Evolutionary conservation across 2,113 vertebrate genomes (phyloP).

Genomic region (Cyrtonyx montezumae): DNA sequence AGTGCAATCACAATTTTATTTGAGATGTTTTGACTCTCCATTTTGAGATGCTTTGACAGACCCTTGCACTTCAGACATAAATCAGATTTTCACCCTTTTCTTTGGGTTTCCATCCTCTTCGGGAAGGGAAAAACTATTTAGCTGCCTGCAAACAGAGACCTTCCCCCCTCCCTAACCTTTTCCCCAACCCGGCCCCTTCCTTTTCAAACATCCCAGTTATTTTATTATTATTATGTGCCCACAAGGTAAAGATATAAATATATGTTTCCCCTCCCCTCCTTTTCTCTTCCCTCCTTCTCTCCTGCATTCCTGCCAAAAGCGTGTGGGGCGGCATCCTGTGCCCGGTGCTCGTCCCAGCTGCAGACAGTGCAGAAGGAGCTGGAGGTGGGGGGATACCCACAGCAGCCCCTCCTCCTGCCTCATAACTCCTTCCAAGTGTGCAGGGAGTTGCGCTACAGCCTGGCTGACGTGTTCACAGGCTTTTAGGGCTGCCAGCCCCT

Average conservation of each 20-base stretch:
- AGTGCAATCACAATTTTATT: background rate
- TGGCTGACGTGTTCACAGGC: fast-evolving
- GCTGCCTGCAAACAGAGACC: background rate
- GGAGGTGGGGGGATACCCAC: background rate
- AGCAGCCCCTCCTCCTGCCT: slow-evolving; percentile 55
- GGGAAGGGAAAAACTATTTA: background rate
- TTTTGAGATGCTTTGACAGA: background rate
- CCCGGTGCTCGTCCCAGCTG: background rate
- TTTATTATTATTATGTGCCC: slow-evolving; percentile 22
- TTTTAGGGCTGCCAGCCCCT: background rate
- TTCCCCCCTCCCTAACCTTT: background rate
- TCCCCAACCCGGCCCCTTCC: background rate
- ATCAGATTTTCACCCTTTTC: background rate
- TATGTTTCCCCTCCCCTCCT: fast-evolving
- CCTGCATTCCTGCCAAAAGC: background rate
- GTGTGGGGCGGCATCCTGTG: background rate
- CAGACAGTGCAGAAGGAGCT: background rate
- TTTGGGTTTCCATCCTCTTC: background rate
- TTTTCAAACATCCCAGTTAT: slow-evolving; percentile 6
- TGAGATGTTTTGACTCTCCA: background rate
- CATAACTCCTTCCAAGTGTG: background rate
- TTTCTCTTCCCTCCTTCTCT: background rate
- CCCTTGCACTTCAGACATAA: background rate
- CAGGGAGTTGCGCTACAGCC: background rate
- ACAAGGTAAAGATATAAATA: background rate